phyloP scores from a whole-genome alignment of 2,113 vertebrate genomes.

The Centropus unirufus region DNA sequence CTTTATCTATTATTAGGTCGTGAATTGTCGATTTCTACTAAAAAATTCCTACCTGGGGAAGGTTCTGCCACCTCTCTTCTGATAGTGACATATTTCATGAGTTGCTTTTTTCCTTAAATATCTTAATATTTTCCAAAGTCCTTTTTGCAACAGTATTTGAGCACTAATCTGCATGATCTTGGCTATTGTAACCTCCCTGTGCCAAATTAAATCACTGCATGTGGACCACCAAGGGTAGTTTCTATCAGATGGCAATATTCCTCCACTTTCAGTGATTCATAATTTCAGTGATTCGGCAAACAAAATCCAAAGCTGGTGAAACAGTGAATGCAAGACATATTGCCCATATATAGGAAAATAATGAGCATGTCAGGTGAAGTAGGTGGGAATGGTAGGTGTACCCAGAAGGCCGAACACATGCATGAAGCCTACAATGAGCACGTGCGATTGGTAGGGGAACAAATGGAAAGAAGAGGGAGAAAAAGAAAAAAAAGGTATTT shows the following conservation, averaged over 20 bases:
- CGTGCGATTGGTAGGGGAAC: neutral
- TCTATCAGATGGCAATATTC: neutral
- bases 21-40: neutral
- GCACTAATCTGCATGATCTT: neutral
- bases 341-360: neutral
- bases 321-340: neutral
- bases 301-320: neutral
- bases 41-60: neutral
- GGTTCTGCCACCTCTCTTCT: neutral
- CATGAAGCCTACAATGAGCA: neutral
- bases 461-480: neutral
- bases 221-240: neutral
- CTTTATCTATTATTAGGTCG: neutral
- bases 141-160: neutral
- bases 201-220: neutral
- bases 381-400: neutral
- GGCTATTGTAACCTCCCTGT: neutral
- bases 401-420: neutral
- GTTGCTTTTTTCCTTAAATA: neutral
- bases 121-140: neutral
- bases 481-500: neutral
- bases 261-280: neutral
- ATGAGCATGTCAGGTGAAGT: neutral
- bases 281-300: neutral
- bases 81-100: neutral